Conservation (phyloP, 2,113 vertebrate species). For the Promerops cafer region DNA sequence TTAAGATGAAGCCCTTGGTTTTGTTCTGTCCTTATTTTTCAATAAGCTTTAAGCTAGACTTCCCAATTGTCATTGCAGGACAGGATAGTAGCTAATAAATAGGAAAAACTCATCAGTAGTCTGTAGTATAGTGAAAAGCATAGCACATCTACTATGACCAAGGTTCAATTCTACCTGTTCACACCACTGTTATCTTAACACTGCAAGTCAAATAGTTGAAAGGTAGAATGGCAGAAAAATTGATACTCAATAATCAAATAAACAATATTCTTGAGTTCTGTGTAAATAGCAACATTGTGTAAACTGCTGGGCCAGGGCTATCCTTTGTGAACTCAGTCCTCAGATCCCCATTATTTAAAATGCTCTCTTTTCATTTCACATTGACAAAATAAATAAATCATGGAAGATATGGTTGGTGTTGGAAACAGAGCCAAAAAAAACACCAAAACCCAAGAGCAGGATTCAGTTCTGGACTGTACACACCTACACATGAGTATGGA, state of each 20-base stretch:
- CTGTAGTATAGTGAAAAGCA: not conserved
- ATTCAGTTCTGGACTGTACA: not conserved
- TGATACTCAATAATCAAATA: not conserved
- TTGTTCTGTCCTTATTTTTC: not conserved
- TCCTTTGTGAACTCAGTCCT: not conserved
- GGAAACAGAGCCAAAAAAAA: not conserved
- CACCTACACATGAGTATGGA: not conserved
- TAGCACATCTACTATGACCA: not conserved
- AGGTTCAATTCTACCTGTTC: not conserved
- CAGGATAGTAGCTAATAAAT: not conserved
- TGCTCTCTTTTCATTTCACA: not conserved
- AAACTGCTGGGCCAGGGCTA: not conserved
- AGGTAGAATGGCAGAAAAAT: not conserved
- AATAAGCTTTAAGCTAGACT: not conserved
- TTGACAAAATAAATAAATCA: not conserved
- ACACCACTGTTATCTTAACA: not conserved
- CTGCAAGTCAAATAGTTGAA: constrained; percentile 11
- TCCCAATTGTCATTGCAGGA: not conserved
- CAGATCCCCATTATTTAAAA: not conserved
- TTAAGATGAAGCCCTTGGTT: not conserved
- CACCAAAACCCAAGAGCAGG: not conserved
- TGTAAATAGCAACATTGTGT: not conserved
- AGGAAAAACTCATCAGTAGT: not conserved
- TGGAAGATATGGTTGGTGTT: not conserved
- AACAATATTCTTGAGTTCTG: not conserved